A percentile compares a stretch with the other conserved stretches of the same genome.
Evolutionary conservation across 2,797 vertebrate species (phyloP).

Genomic region (Cynopterus sphinx): DNA sequence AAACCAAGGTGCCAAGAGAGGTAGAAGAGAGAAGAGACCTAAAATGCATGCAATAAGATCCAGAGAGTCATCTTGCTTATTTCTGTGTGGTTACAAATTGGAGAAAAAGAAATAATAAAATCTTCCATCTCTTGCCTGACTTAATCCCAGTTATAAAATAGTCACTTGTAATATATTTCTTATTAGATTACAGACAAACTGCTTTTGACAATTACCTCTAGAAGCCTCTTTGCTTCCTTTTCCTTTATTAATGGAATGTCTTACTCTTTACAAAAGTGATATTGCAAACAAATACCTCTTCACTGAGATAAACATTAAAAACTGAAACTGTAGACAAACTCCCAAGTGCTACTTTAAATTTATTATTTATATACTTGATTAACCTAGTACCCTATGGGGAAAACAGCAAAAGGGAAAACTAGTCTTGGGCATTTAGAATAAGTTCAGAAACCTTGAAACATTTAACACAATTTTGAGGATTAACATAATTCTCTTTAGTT

Average conservation of each 20-base stretch:
- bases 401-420: conserved; percentile 70
- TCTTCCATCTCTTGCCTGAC: neutral
- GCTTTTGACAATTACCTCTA: neutral
- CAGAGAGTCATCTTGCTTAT: neutral
- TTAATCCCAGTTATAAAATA: conserved; percentile 49
- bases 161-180: neutral
- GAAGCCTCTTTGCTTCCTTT: conserved; percentile 3
- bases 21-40: neutral
- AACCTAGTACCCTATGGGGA: conserved; percentile 67
- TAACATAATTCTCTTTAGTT: conserved; percentile 8
- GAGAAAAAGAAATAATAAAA: conserved; percentile 27
- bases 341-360: conserved; percentile 68
- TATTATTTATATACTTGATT: conserved; percentile 74
- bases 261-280: conserved; percentile 59
- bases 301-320: conserved; percentile 73
- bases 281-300: conserved; percentile 57
- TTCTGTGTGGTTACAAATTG: neutral
- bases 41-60: neutral
- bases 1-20: neutral
- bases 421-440: conserved; percentile 49
- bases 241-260: conserved; percentile 54
- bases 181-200: neutral
- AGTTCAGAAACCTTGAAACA: conserved; percentile 64
- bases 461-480: conserved; percentile 58
- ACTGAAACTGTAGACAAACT: conserved; percentile 71